Percentiles rank a stretch among this genome's conserved stretches.
Conservation (phyloP, 2,888 invertebrate genomes). For the Tribolium freemani region DNA sequence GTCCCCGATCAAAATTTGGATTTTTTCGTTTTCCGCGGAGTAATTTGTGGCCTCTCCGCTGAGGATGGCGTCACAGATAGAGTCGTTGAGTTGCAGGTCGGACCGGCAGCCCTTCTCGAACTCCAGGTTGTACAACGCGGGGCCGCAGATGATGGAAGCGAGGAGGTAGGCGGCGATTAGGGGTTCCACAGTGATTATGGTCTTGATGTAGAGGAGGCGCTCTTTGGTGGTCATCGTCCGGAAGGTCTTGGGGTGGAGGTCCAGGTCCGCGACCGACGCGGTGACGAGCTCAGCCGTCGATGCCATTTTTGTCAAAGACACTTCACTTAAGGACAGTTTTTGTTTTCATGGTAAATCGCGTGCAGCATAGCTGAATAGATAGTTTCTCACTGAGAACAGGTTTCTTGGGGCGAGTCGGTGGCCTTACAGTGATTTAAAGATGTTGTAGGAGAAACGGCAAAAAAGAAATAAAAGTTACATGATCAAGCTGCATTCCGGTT, state of each 20-base stretch:
- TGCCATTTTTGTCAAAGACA: slow-evolving; percentile 50
- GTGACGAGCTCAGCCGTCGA: slow-evolving; percentile 60
- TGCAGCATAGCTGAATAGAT: slow-evolving; percentile 6
- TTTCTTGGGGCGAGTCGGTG: neutral
- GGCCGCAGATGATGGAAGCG: slow-evolving; percentile 58
- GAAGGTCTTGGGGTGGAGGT: slow-evolving; percentile 52
- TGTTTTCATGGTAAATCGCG: slow-evolving; percentile 4
- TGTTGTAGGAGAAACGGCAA: neutral
- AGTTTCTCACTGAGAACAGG: neutral
- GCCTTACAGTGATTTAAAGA: neutral
- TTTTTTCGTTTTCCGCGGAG: slow-evolving; percentile 65
- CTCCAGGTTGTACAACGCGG: slow-evolving; percentile 71
- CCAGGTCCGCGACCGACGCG: slow-evolving; percentile 56
- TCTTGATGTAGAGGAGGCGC: slow-evolving; percentile 51
- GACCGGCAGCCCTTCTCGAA: slow-evolving; percentile 73
- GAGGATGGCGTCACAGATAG: slow-evolving; percentile 69
- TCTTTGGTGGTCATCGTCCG: slow-evolving; percentile 49
- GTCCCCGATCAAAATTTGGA: slow-evolving; percentile 69
- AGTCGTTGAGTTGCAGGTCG: slow-evolving; percentile 69
- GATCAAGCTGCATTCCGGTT: neutral
- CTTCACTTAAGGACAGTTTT: slow-evolving; percentile 4
- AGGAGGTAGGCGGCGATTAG: slow-evolving; percentile 61
- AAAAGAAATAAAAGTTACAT: neutral
- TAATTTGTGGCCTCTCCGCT: slow-evolving; percentile 57
- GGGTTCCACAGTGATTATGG: slow-evolving; percentile 65